phyloP scores from a whole-genome alignment of 2,888 invertebrate species.

The Rhopalosiphum nymphaeae region DNA sequence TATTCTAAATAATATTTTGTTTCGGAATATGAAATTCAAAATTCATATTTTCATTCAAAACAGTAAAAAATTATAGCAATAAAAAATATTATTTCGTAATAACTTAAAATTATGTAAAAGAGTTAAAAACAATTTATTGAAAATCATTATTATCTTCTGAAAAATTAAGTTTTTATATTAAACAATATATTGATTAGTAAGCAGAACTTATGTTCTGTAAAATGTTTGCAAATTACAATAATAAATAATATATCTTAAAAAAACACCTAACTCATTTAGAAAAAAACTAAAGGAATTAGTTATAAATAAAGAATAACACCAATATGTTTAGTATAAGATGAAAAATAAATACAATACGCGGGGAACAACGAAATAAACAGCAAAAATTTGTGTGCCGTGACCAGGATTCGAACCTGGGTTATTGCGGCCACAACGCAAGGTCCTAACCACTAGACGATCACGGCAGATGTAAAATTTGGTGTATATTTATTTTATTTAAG shows the following conservation, averaged over 20 bases:
- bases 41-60: too few relatives aligned
- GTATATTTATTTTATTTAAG: not conserved
- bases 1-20: too few relatives aligned
- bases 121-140: not conserved
- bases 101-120: not conserved
- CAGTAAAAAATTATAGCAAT: not conserved
- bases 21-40: too few relatives aligned
- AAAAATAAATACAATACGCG: not conserved
- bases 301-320: not conserved
- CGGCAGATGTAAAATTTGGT: slow-evolving; percentile 71
- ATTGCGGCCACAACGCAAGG: slow-evolving; percentile 83
- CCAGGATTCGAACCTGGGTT: slow-evolving; percentile 84
- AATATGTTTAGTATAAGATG: not conserved
- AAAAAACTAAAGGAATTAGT: not conserved
- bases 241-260: not conserved
- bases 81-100: not conserved
- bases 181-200: not conserved
- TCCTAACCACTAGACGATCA: slow-evolving; percentile 83
- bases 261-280: not conserved
- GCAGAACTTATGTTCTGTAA: not conserved
- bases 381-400: slow-evolving; percentile 73
- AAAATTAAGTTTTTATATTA: not conserved
- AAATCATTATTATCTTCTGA: not conserved
- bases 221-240: not conserved
- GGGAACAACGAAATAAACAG: not conserved